Conservation (phyloP, 2,113 vertebrate species). For the Phyllostomus hastatus region DNA sequence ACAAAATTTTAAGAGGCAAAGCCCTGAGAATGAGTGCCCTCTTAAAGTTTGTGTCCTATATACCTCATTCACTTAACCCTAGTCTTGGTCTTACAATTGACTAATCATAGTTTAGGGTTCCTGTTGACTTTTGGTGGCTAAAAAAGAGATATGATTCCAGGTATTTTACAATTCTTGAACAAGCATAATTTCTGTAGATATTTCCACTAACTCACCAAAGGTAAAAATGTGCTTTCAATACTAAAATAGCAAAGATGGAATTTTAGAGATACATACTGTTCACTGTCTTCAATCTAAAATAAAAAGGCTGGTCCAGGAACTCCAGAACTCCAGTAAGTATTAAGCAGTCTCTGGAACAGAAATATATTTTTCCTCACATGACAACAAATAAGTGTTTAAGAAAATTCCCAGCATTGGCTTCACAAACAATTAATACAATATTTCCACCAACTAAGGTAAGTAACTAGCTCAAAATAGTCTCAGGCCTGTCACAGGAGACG, state of each 20-base stretch:
- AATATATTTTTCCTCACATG: background rate
- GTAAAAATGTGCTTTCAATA: background rate
- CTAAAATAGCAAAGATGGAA: background rate
- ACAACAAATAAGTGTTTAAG: background rate
- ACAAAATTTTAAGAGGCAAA: background rate
- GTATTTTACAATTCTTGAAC: background rate
- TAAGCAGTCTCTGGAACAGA: background rate
- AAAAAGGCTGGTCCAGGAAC: background rate
- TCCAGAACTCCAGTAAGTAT: background rate
- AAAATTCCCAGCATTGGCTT: background rate
- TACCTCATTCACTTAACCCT: background rate
- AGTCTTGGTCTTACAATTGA: background rate
- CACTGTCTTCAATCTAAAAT: background rate
- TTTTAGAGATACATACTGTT: background rate
- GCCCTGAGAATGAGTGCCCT: background rate
- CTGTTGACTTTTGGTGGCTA: background rate
- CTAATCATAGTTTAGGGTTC: background rate
- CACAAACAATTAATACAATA: constrained; percentile 27
- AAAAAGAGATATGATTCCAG: background rate
- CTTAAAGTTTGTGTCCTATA: background rate
- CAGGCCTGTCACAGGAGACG: background rate
- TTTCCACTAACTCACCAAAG: background rate
- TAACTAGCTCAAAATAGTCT: background rate
- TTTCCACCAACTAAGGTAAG: background rate
- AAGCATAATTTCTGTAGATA: background rate